A percentile compares a stretch with the other conserved stretches of the same genome.
These are phyloP conservation scores for Caenorhabditis zanzibari DNA, from an alignment of 2,888 invertebrate species.

Conservation along the genomic window DNA sequence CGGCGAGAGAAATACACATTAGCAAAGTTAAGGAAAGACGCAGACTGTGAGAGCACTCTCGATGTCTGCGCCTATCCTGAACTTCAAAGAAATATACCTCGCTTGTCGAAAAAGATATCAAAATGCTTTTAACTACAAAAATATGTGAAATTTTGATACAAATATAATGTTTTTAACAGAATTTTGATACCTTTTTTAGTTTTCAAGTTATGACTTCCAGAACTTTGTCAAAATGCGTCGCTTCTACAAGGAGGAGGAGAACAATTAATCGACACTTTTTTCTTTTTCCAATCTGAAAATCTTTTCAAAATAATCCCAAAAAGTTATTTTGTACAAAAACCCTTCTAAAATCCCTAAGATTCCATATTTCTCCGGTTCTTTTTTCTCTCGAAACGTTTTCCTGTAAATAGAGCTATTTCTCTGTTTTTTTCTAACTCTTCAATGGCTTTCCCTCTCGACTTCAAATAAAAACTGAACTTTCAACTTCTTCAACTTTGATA, in stretches of 20 bases:
- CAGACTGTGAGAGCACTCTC: background rate
- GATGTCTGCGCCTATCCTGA: background rate
- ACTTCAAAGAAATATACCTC: background rate
- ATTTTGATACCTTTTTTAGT: background rate
- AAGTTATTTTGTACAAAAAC: background rate
- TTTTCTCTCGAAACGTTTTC: background rate
- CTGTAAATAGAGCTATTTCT: slow-evolving; percentile 53
- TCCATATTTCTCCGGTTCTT: slow-evolving; percentile 16
- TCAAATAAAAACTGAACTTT: slow-evolving; percentile 12
- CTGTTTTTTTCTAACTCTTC: background rate
- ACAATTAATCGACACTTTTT: background rate
- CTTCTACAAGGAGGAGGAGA: slow-evolving; percentile 75
- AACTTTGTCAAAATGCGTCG: slow-evolving; percentile 83
- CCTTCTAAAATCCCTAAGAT: background rate
- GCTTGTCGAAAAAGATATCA: background rate
- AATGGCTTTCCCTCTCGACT: background rate
- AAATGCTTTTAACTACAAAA: background rate
- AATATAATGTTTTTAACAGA: background rate
- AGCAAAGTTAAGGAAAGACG: background rate
- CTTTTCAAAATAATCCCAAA: too few relatives aligned
- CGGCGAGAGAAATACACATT: background rate
- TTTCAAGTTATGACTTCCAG: slow-evolving; percentile 61
- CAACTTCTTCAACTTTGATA: slow-evolving; percentile 41
- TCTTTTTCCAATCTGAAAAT: too few relatives aligned
- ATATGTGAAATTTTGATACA: background rate